Base-by-base conservation (phyloP, 2,888 invertebrate species). In the Folsomia candida region DNA sequence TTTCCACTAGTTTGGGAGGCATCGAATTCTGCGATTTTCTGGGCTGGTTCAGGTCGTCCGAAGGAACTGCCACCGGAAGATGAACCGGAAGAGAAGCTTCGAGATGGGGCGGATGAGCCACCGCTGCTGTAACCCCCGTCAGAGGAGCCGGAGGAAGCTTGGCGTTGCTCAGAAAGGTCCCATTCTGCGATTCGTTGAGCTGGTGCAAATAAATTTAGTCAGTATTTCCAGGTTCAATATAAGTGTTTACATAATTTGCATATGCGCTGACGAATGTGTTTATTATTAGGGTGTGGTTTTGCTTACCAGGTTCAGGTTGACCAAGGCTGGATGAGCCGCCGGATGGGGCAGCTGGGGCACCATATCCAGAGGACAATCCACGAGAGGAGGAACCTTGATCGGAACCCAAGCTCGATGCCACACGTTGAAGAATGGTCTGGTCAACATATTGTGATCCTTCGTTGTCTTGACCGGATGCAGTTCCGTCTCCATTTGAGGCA, bases 371-470 rank as follows among this genome's bases (percentile, higher is more conserved):
- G 29, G 57, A 51, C 64, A 68, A 60, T 25, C 69, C 62, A 47
- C 67, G 67, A n/a, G 27, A 20, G 27, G 68, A 58, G 3, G 69
- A 68, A 26, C 68, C 70, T 25, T 67, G 69, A 51, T 70, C 29
- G 27, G 18, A 75, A 58, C 75, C 74, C 28, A 80, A 64, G 37
- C 76, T 72, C 58, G 76, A 70, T 57, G 78, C 71, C 24, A 80
- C 79, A 63, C 78, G 74, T 68, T 71, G 47, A 14, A 80, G 70
- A n/a, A 79, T 69, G 59, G 72, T 70, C 61, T 71, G 70, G 67
- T 80, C 80, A 26, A 80, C 77, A 57, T 64, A 64, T n/a, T 63
- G 64, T 11, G 64, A 3, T 26, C 73, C 73, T 20, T 74, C 73
- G 24, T 66, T 67, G 51, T 67, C 73, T 69, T 74, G 73, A 22